Evolutionary conservation across 2,797 vertebrate species (phyloP), one percentile per base, ranked within the genome.

Genomic region (Tiaroga cobitis): DNA sequence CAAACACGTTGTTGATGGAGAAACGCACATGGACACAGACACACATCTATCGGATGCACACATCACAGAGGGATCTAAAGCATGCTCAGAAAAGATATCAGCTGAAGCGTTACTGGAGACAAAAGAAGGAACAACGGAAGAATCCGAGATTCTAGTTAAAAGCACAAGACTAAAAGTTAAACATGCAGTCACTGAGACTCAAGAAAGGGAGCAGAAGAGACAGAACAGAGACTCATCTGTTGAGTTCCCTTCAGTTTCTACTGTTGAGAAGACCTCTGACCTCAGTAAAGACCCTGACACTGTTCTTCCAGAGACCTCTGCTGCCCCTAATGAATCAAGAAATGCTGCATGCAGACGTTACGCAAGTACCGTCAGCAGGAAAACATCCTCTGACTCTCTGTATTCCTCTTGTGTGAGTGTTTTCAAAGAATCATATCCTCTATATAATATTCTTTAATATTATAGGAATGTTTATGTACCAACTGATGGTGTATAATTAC

Each of bases 321-420:
- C 49, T 7, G 81, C 63, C 18, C 9, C n/a, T 0, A 61, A 89
- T 70, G 24, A 82, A 24, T 56, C 26, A 2, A 41, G 3, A 1
- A 51, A 85, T 11, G 34, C 49, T 69, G 74, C 26, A 0, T 1
- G 61, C 6, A 78, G 7, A 3, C 89, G 87, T 24, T 88, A 92
- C 0, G 9, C 63, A 9, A 93, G 91, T 72, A 43, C 89, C 41
- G 59, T 92, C 54, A 92, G 90, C 91, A 90, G 87, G 49, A 85
- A 86, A 89, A 73, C 85, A 80, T 81, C 89, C 34, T 1, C 93
- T 5, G 92, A 94, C 26, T 94, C 91, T 39, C 69, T 94, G 59
- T 93, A 87, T 39, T 93, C 92, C 6, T 93, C 93, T 0, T 74
- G 89, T 2, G 94, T 95, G 82, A 94, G 93, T 93, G 16, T 32